A percentile compares a stretch with the other conserved stretches of the same genome.
These are phyloP conservation scores for Colaptes auratus DNA, from an alignment of 2,113 vertebrate species.

Conservation along the genomic window DNA sequence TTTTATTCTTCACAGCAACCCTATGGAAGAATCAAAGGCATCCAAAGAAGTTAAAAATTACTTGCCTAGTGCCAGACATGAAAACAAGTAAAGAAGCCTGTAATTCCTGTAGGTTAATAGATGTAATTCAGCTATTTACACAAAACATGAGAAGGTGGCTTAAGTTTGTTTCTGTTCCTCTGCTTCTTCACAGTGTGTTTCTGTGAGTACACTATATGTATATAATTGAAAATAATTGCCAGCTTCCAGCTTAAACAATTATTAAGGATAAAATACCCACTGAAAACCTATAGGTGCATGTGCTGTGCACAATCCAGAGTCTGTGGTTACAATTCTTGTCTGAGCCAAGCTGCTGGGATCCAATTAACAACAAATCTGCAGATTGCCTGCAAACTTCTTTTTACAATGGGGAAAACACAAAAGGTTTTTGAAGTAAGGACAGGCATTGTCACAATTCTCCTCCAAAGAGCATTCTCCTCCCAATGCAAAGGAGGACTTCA, in stretches of 20 bases:
- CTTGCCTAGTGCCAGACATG: background rate
- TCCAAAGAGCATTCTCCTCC: background rate
- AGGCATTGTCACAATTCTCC: background rate
- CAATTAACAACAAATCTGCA: background rate
- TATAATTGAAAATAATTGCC: conserved; percentile 32
- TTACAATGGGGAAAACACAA: background rate
- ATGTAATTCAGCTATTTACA: background rate
- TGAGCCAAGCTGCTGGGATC: conserved; percentile 4
- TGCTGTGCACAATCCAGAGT: background rate
- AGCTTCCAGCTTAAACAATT: conserved; percentile 16
- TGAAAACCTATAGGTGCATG: background rate
- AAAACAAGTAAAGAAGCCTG: background rate
- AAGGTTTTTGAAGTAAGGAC: background rate
- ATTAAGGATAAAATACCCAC: background rate
- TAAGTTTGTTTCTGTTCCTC: background rate
- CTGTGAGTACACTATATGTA: background rate
- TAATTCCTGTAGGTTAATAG: background rate
- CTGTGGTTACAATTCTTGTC: background rate
- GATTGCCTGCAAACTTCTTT: background rate
- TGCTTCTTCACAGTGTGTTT: background rate
- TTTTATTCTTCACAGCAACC: background rate
- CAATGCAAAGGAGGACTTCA: background rate
- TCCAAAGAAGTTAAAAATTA: background rate
- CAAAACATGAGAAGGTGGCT: background rate
- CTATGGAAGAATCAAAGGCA: background rate